Percentiles rank a stretch among this genome's conserved stretches.
These are phyloP conservation scores for Idaea dimidiata DNA, from an alignment of 2,888 invertebrate genomes.

Conservation along the genomic window DNA sequence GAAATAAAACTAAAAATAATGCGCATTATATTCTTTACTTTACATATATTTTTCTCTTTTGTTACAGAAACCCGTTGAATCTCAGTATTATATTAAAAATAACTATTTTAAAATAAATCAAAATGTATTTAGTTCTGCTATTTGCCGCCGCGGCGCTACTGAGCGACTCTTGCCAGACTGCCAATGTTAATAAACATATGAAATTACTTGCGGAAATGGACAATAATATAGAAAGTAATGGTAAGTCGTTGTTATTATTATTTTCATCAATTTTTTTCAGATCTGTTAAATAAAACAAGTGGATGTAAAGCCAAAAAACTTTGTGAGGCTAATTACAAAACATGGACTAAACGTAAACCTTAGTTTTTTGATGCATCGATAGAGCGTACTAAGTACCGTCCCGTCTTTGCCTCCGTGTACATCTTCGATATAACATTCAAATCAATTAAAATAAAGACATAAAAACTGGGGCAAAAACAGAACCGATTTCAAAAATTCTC, in stretches of 20 bases:
- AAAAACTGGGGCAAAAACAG: too few relatives aligned
- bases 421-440: too few relatives aligned
- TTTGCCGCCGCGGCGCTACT: conserved; percentile 50
- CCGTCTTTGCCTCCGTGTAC: too few relatives aligned
- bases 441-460: too few relatives aligned
- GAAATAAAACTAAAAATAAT: neutral
- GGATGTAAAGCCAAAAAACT: too few relatives aligned
- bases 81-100: conserved; percentile 47
- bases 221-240: conserved; percentile 50
- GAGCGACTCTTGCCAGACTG: conserved; percentile 36
- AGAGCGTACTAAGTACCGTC: too few relatives aligned
- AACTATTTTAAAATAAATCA: conserved; percentile 12
- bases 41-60: conserved; percentile 26
- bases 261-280: too few relatives aligned
- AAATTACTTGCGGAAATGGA: conserved; percentile 52
- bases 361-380: too few relatives aligned
- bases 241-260: conserved; percentile 36
- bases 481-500: too few relatives aligned
- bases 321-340: too few relatives aligned
- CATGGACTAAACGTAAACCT: too few relatives aligned
- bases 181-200: conserved; percentile 56
- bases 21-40: neutral
- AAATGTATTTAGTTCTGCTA: conserved; percentile 48
- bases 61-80: conserved; percentile 61
- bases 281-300: neutral